A percentile compares a stretch with the other conserved stretches of the same genome.
These are phyloP conservation scores for Ditylenchus weischeri DNA, from an alignment of 2,888 invertebrate species.

Conservation along the genomic window DNA sequence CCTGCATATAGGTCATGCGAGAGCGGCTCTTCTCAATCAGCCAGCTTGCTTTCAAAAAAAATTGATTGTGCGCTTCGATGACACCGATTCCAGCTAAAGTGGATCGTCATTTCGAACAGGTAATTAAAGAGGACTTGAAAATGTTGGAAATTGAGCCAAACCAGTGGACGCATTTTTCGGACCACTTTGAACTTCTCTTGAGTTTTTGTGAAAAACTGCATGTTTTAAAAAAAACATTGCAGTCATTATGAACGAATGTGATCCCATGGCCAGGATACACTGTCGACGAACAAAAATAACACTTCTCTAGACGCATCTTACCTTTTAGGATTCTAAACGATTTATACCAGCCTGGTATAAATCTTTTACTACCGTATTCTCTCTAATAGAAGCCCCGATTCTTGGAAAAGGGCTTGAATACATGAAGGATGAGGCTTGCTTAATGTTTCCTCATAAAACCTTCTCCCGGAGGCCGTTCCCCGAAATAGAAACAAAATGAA, in stretches of 20 bases:
- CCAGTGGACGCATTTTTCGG: constrained; percentile 86
- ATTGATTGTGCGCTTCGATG: constrained; percentile 96
- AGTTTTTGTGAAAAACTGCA: constrained; percentile 79
- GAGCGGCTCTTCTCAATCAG: constrained; percentile 94
- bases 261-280: constrained; percentile 97
- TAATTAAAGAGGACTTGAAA: constrained; percentile 84
- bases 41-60: constrained; percentile 82
- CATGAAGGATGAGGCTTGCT: too few relatives aligned
- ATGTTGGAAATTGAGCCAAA: constrained; percentile 89
- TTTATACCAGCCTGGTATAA: too few relatives aligned
- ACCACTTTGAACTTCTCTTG: too few relatives aligned
- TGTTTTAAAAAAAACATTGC: constrained; percentile 98
- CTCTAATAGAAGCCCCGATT: too few relatives aligned
- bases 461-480: too few relatives aligned
- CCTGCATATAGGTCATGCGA: constrained; percentile 96
- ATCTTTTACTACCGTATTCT: too few relatives aligned
- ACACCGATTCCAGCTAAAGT: constrained; percentile 99
- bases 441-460: too few relatives aligned
- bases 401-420: too few relatives aligned
- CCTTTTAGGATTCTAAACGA: too few relatives aligned
- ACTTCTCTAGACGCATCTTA: constrained; percentile 96
- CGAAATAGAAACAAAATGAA: too few relatives aligned
- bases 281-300: constrained; percentile 96
- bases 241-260: constrained; percentile 94
- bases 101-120: constrained; percentile 86